Base-by-base conservation (phyloP, 2,113 vertebrate genomes). In the Lamprologus lemairii region DNA sequence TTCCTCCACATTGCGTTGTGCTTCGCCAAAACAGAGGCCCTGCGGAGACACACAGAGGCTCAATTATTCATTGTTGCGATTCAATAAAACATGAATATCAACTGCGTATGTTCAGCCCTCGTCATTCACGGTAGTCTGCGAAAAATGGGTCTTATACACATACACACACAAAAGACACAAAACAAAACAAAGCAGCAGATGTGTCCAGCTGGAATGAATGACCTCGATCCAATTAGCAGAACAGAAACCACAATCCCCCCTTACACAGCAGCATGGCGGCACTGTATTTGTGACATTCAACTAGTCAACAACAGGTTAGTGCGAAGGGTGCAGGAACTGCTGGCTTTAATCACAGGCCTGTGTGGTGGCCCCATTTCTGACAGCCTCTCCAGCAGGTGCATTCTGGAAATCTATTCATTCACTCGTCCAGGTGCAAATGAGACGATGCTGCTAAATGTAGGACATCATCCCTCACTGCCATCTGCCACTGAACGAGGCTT, bases 1-100 rank as follows among this genome's bases (percentile, higher is more conserved):
- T 93, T 94, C 82, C 92, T 96, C 94, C 94, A 91, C 95, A 96
- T 96, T 88, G 93, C 94, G 93, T 93, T 88, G 88, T 88, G 87
- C 26, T 78, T 31, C 75, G 17, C 87, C 80, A 82, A 93, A 93
- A 93, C 90, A 91, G 84, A 91, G 91, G 88, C 89, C 95, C 95
- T 96, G 93, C 54, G 40, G 91, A 87, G 89, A 94, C 80, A 95
- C 21, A 92, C 60, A 94, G 79, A 92, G 7, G n/a, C 31, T 94
- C n/a, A 84, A 94, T 95, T 94, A 95, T 94, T 95, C 51, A 91
- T 87, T 17, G 7, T 8, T 28, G 16, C 4, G 47, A 49, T 91
- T 94, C 68, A 92, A 95, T 92, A 88, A 96, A 95, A 93, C 81
- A 95, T 93, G 88, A 86, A 82, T 14, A 86, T 91, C 28, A 90